phyloP scores from a whole-genome alignment of 2,888 invertebrate species.

The Lordiphosa fenestrarum region DNA sequence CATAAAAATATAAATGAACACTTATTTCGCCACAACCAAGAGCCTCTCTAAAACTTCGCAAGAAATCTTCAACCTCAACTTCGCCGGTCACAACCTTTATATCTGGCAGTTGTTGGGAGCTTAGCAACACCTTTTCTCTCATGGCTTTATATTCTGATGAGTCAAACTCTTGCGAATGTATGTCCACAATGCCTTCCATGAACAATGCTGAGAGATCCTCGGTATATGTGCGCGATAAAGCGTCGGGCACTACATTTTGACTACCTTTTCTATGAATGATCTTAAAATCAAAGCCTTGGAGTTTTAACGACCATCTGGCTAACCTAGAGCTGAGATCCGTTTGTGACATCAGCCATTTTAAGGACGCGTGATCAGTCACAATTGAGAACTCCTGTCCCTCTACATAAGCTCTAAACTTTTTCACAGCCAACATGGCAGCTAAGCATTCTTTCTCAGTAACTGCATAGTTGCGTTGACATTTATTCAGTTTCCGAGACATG shows the following conservation, averaged over 20 bases:
- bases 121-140: neutral
- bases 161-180: neutral
- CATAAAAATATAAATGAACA: too few relatives aligned
- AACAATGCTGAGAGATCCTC: too few relatives aligned
- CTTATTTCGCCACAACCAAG: too few relatives aligned
- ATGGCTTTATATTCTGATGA: neutral
- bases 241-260: conserved; percentile 1
- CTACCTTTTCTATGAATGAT: conserved; percentile 3
- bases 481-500: conserved; percentile 19
- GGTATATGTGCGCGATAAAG: neutral
- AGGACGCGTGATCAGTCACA: conserved; percentile 15
- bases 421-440: conserved; percentile 4
- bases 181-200: neutral
- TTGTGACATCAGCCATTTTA: conserved; percentile 16
- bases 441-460: conserved; percentile 19
- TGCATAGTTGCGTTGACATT: conserved; percentile 7
- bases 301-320: conserved; percentile 5
- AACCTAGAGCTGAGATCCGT: too few relatives aligned
- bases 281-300: conserved; percentile 5
- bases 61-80: too few relatives aligned
- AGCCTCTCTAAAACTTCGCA: too few relatives aligned
- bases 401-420: conserved; percentile 13
- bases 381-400: conserved; percentile 14
- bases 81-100: conserved; percentile 2
- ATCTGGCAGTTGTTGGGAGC: conserved; percentile 3